Evolutionary conservation across 2,888 invertebrate genomes (phyloP), one percentile per base, ranked within the genome.

Genomic region (Piscicola geometra): DNA sequence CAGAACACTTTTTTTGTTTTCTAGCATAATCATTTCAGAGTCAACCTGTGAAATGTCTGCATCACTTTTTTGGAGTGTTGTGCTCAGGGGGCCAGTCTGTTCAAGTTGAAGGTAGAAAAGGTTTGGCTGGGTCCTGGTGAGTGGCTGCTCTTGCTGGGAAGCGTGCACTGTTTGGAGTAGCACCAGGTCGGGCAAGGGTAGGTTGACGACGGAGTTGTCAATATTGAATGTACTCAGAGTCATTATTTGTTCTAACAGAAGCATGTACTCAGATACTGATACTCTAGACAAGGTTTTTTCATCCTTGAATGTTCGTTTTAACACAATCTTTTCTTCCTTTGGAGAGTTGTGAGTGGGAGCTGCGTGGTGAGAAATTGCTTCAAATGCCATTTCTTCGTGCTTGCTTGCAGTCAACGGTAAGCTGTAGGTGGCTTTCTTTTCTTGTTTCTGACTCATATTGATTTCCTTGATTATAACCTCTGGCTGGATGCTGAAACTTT

Each of bases 231-330:
- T 64, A 35, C 64, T 73, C 30, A 73, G 35, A 35, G 73, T 64
- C 33, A 73, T n/a, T 18, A 73, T 33, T 30, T 32, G 60, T 64
- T 73, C 73, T 35, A 73, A 36, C n/a, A 73, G 32, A 25, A 73
- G n/a, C 1, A 73, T 56, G 30, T 73, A 73, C 33, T 73, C 73
- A 32, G 33, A 9, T 30, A 56, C 35, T 35, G 73, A 50, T 18
- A 64, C 73, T 64, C 64, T 73, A 28, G 60, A n/a, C 25, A 73
- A 28, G 12, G 35, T n/a, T 56, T 73, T 73, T 25, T 73, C 73
- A 56, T 73, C 73, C n/a, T 33, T 73, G 1, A 32, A 28, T 60
- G 33, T 21, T 30, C 18, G 33, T n/a, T 33, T 64, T 25, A 60
- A 25, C 2, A 28, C 15, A 2, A 5, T 1, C 64, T 73, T 56